A percentile compares a stretch with the other conserved stretches of the same genome.
Conservation (phyloP, 2,888 invertebrate genomes). For the Ochropacha duplaris region DNA sequence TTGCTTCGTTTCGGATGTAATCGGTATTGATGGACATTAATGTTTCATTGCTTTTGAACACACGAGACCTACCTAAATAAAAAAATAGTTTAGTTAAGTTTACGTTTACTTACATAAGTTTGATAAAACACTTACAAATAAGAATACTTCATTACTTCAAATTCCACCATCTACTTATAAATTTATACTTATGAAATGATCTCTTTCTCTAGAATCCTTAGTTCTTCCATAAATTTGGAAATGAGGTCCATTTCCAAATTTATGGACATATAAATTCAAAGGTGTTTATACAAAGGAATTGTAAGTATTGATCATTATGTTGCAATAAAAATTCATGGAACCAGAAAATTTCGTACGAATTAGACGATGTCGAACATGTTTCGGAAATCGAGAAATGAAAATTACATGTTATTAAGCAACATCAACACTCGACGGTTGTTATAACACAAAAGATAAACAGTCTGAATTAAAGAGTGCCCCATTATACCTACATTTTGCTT, state of each 20-base stretch:
- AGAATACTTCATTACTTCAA: too few species aligned
- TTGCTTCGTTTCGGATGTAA: conserved; percentile 43
- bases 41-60: conserved; percentile 18
- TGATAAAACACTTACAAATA: too few species aligned
- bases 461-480: conserved; percentile 75
- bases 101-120: too few species aligned
- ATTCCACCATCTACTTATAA: too few species aligned
- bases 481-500: conserved; percentile 74
- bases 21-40: conserved; percentile 43
- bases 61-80: too few species aligned
- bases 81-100: too few species aligned
- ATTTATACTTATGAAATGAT: too few species aligned
- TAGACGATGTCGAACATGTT: conserved; percentile 71
- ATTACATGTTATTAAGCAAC: conserved; percentile 79
- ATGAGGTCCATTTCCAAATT: background rate
- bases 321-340: conserved; percentile 65
- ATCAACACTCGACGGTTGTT: conserved; percentile 77
- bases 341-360: conserved; percentile 65
- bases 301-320: conserved; percentile 47
- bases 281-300: conserved; percentile 40
- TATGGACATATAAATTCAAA: conserved; percentile 15
- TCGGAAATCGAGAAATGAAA: conserved; percentile 75
- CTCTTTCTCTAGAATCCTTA: background rate
- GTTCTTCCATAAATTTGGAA: background rate
- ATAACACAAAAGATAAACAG: conserved; percentile 80